phyloP scores from a whole-genome alignment of 1,140 invertebrate species.

The Hypsibius dujardini region DNA sequence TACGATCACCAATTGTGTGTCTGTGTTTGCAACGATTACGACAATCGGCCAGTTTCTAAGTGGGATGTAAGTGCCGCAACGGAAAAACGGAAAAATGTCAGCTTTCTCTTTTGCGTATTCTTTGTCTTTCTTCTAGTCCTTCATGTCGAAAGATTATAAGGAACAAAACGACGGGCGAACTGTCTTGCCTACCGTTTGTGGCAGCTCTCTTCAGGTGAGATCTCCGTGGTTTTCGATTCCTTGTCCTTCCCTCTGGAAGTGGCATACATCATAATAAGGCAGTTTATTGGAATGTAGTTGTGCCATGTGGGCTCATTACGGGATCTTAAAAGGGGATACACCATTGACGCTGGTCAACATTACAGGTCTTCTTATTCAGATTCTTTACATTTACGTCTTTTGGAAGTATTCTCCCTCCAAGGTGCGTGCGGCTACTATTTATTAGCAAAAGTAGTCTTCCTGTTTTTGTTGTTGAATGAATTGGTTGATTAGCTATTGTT shows the following conservation, averaged over 20 bases:
- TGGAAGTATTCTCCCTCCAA: slow-evolving; percentile 45
- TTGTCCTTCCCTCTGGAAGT: neutral
- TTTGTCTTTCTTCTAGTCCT: slow-evolving; percentile 38
- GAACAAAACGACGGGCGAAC: slow-evolving; percentile 47
- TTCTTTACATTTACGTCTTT: slow-evolving; percentile 44
- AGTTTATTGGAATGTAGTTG: slow-evolving; percentile 33
- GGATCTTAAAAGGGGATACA: slow-evolving; percentile 43
- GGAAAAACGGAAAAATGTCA: neutral
- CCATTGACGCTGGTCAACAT: slow-evolving; percentile 49
- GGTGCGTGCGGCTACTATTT: slow-evolving; percentile 27
- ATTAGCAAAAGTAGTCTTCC: slow-evolving; percentile 7
- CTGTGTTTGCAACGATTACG: slow-evolving; percentile 39
- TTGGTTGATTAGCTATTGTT: slow-evolving; percentile 17
- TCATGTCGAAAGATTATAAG: slow-evolving; percentile 47
- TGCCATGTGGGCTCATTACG: slow-evolving; percentile 50
- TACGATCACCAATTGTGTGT: neutral
- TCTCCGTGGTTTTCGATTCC: slow-evolving; percentile 16
- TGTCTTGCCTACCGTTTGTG: slow-evolving; percentile 52
- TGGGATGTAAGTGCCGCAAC: slow-evolving; percentile 41
- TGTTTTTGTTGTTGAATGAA: slow-evolving; percentile 25
- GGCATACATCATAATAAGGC: slow-evolving; percentile 13
- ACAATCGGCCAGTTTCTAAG: slow-evolving; percentile 50
- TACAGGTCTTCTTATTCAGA: slow-evolving; percentile 46
- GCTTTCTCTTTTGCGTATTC: neutral
- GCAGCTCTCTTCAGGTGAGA: slow-evolving; percentile 56